A percentile compares a stretch with the other conserved stretches of the same genome.
These are phyloP conservation scores for Thomomys bottae DNA, from an alignment of 2,113 vertebrate genomes.

Conservation along the genomic window DNA sequence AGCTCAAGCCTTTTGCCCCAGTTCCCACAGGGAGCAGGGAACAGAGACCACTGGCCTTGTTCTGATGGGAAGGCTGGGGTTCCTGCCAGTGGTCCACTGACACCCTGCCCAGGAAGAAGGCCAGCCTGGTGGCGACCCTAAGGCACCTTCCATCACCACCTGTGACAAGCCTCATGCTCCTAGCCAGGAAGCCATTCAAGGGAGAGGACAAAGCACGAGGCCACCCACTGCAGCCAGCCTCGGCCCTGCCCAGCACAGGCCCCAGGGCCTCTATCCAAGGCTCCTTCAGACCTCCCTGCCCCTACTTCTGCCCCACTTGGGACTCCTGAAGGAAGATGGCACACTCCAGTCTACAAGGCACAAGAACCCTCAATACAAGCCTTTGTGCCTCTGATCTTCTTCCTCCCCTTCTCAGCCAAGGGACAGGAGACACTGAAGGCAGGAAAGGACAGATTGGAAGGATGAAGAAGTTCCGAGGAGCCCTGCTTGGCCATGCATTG, in stretches of 20 bases:
- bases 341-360: neutral
- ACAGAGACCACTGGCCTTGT: neutral
- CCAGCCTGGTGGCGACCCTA: neutral
- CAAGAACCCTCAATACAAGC: neutral
- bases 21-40: constrained; percentile 13
- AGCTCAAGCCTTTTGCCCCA: constrained; percentile 38
- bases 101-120: neutral
- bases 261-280: neutral
- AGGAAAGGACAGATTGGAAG: constrained; percentile 62
- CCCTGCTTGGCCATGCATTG: neutral
- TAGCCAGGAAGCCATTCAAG: neutral
- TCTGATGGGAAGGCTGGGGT: neutral
- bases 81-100: constrained; percentile 22
- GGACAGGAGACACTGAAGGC: constrained; percentile 18
- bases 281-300: neutral
- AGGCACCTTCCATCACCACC: neutral
- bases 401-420: constrained; percentile 46
- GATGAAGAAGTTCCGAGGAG: constrained; percentile 55
- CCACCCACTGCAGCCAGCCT: neutral
- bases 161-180: neutral
- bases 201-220: neutral
- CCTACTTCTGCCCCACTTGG: neutral
- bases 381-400: constrained; percentile 24
- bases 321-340: constrained; percentile 5
- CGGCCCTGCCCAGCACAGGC: neutral